Evolutionary conservation across 2,888 invertebrate species (phyloP), one percentile per base, ranked within the genome.

Genomic region (Euzophera pinguis): DNA sequence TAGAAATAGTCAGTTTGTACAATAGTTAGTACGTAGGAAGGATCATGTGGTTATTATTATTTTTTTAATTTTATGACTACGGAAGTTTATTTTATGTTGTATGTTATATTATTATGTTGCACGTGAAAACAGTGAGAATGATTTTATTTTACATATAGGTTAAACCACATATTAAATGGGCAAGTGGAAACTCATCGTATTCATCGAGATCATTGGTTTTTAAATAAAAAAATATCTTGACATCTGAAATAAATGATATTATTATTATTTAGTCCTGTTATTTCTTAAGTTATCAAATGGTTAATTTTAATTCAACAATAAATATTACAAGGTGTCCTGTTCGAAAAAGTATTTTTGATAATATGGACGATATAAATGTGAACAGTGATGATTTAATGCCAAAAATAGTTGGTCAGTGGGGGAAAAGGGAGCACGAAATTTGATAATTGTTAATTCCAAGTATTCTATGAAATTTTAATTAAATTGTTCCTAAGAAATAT

Each of bases 1-100:
- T 69, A 64, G 64, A 57, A 55, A 58, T 73, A 75, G 70, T 64
- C 70, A 72, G 73, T 75, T 78, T 79, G 79, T 80, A 79, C 78
- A 78, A 73, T 78, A 75, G 73, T 53, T 75, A 73, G 70, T 60
- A 51, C 42, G 48, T 67, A 75, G 67, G 61, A 68, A 73, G 64
- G 63, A 56, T 57, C 64, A 64, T 67, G 61, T 64, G 61, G 61
- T 67, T 62, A 60, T 64, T 63, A 60, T 64, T 63, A 61, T 63
- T 55, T 60, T 59, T 61, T 51, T 55, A 50, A 54, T 57, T 55
- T 53, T 54, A 48, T 54, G 53, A 53, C 45, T 56, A 42, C 47
- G 42, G 41, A 47, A 39, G 50, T 53, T 54, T 51, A 57, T 47
- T 38, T 45, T 45, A 32, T 47, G 42, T 53, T 57, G 52, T 60